A percentile compares a stretch with the other conserved stretches of the same genome.
These are phyloP conservation scores for Musca vetustissima DNA, from an alignment of 1,140 invertebrate genomes.

Conservation along the genomic window DNA sequence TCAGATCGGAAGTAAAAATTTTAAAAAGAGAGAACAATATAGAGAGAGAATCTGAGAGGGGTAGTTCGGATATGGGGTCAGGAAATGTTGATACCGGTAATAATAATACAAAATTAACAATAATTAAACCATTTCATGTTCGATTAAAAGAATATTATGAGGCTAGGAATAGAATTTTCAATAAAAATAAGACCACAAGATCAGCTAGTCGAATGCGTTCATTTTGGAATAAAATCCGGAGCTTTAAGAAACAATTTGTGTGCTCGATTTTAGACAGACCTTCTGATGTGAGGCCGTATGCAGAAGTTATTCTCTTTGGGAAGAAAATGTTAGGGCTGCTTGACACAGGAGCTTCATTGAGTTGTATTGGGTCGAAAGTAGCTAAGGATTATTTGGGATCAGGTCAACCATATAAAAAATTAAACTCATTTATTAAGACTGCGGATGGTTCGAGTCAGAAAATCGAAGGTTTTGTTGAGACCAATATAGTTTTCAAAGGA, in stretches of 20 bases:
- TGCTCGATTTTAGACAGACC: background rate
- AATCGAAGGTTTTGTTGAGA: background rate
- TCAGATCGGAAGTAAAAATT: background rate
- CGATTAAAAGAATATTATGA: conserved; percentile 19
- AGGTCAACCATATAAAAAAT: conserved; percentile 8
- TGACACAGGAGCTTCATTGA: conserved; percentile 28
- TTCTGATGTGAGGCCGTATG: conserved; percentile 27
- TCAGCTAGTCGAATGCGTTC: conserved; percentile 16
- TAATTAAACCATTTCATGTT: conserved; percentile 22
- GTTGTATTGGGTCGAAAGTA: conserved; percentile 14
- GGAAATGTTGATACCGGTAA: background rate
- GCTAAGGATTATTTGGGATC: background rate
- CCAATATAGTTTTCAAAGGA: conserved; percentile 25
- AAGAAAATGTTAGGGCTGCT: background rate
- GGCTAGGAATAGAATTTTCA: conserved; percentile 3
- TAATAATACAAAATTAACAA: background rate
- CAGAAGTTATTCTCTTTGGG: background rate
- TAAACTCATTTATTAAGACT: background rate
- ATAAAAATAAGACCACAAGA: background rate
- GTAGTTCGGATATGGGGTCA: background rate
- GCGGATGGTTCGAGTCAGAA: conserved; percentile 22
- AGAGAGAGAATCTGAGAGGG: background rate
- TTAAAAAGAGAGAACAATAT: background rate
- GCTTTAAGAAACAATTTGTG: background rate
- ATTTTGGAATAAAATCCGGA: background rate